phyloP scores from a whole-genome alignment of 1,140 invertebrate genomes.

The Oryctes rhinoceros region DNA sequence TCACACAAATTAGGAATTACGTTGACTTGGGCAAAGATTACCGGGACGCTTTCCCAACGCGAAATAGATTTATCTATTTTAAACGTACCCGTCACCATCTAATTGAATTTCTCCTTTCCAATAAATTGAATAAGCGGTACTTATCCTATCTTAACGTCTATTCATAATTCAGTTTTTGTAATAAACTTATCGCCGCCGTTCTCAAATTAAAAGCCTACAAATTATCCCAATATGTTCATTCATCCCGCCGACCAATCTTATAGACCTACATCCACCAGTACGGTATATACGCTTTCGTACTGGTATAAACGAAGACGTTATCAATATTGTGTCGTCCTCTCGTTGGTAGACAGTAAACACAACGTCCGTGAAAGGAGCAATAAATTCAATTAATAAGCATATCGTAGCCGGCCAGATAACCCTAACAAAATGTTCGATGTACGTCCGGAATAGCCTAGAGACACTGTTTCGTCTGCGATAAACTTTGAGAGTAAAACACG shows the following conservation, averaged over 20 bases:
- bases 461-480: not conserved
- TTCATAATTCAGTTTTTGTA: not conserved
- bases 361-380: conserved; percentile 9
- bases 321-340: not conserved
- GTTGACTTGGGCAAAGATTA: no score
- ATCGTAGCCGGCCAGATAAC: not conserved
- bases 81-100: not conserved
- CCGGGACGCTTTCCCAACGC: no score
- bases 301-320: not conserved
- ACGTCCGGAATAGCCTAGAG: not conserved
- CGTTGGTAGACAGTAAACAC: not conserved
- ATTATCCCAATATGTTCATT: conserved; percentile 17
- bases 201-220: conserved; percentile 20
- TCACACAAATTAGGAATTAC: no score
- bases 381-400: conserved; percentile 16
- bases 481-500: not conserved
- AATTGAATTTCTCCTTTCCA: not conserved
- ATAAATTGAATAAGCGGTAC: not conserved
- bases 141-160: conserved; percentile 21
- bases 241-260: not conserved
- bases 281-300: no score
- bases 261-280: no score
- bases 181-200: conserved; percentile 9
- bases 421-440: conserved; percentile 4
- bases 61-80: no score